Evolutionary conservation across 2,888 invertebrate species (phyloP).

Genomic region (Crocallis elinguaria): DNA sequence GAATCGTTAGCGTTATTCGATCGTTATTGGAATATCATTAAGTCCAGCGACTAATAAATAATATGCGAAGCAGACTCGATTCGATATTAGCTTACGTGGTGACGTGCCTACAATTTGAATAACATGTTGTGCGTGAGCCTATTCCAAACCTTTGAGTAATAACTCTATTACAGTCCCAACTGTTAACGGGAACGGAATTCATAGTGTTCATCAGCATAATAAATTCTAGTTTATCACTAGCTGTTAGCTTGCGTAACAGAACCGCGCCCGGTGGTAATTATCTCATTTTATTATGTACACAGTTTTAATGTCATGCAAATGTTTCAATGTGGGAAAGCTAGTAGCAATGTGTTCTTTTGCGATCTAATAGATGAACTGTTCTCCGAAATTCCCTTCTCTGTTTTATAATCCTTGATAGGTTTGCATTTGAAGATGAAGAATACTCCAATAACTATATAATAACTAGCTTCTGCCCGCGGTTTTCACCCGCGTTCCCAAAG

Average conservation of each 20-base stretch:
- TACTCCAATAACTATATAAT: too few relatives aligned
- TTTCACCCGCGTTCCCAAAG: too few relatives aligned
- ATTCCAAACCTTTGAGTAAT: conserved; percentile 19
- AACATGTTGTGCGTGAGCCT: conserved; percentile 12
- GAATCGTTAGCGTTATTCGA: background rate
- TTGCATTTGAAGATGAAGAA: too few relatives aligned
- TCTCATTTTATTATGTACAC: conserved; percentile 17
- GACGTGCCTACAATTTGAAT: conserved; percentile 15
- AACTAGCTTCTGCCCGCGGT: too few relatives aligned
- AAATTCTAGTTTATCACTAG: conserved; percentile 23
- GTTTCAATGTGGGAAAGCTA: too few relatives aligned
- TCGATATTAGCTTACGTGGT: background rate
- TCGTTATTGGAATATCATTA: too few relatives aligned
- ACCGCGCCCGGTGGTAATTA: conserved; percentile 17
- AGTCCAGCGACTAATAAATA: too few relatives aligned
- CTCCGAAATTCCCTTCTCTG: too few relatives aligned
- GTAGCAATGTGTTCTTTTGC: too few relatives aligned
- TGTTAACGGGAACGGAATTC: conserved; percentile 15
- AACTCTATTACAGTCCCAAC: conserved; percentile 19
- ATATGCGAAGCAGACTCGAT: background rate
- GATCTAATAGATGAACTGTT: too few relatives aligned
- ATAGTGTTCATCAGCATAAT: conserved; percentile 27
- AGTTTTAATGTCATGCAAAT: background rate
- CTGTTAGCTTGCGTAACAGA: conserved; percentile 18
- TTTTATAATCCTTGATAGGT: too few relatives aligned